Conservation (phyloP, 2,113 vertebrate genomes). For the Picathartes gymnocephalus region DNA sequence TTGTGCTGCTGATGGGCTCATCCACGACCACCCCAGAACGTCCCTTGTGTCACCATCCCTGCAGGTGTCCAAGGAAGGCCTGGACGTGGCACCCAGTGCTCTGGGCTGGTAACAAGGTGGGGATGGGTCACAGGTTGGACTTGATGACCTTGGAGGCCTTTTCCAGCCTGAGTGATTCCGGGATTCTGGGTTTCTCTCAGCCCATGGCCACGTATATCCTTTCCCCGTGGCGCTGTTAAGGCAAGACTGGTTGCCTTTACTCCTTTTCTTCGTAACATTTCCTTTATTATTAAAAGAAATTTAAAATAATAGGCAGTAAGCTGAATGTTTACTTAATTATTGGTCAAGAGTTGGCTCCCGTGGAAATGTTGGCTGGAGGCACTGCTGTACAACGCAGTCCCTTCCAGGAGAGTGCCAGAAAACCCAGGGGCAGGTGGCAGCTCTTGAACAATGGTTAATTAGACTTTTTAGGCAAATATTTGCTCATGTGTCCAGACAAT, state of each 20-base stretch:
- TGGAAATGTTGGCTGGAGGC: conserved; percentile 6
- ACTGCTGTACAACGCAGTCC: not conserved
- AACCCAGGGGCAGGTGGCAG: conserved; percentile 34
- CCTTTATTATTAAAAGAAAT: not conserved
- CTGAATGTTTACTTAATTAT: conserved; percentile 28
- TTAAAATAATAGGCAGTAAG: not conserved
- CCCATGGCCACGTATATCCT: fast-evolving
- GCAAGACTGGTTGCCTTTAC: not conserved
- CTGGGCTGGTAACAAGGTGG: not conserved
- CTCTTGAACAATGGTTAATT: conserved; percentile 26
- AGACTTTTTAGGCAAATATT: conserved; percentile 32
- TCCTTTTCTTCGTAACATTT: not conserved
- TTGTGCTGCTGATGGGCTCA: not conserved
- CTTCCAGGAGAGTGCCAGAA: not conserved
- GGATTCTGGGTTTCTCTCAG: not conserved
- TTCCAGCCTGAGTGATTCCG: not conserved
- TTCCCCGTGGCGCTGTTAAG: fast-evolving
- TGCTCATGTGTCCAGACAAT: conserved; percentile 35
- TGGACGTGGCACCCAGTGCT: not conserved
- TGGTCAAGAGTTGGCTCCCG: conserved; percentile 7
- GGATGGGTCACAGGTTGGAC: not conserved
- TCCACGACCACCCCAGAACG: not conserved
- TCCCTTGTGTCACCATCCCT: not conserved
- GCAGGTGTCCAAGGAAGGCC: not conserved
- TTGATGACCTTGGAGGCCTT: not conserved